Evolutionary conservation across 2,888 invertebrate genomes (phyloP).

Genomic region (Pollenia amentaria): DNA sequence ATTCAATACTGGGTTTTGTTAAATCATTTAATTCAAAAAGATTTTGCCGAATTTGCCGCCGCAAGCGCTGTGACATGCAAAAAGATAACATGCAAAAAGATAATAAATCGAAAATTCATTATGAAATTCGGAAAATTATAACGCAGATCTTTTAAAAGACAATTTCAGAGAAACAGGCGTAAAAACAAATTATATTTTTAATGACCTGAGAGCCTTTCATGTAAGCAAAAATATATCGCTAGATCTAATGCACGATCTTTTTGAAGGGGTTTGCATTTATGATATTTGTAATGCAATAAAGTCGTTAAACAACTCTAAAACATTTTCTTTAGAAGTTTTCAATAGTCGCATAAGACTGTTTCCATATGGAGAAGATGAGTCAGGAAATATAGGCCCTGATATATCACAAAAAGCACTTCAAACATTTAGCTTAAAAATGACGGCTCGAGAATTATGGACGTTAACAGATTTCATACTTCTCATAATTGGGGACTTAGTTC

Average conservation of each 20-base stretch:
- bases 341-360: constrained; percentile 53
- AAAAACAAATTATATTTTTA: constrained; percentile 35
- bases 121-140: constrained; percentile 25
- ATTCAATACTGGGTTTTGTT: constrained; percentile 25
- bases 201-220: constrained; percentile 4
- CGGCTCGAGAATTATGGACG: no score
- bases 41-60: constrained; percentile 30
- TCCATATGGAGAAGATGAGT: constrained; percentile 55
- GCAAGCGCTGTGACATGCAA: no score
- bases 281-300: constrained; percentile 27
- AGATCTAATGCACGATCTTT: constrained; percentile 38
- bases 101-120: constrained; percentile 4
- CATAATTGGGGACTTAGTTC: no score
- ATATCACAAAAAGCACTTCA: constrained; percentile 31
- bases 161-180: constrained; percentile 37
- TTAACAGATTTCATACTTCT: no score
- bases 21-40: constrained; percentile 36
- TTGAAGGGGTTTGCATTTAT: constrained; percentile 51
- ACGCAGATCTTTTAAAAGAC: not conserved
- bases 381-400: constrained; percentile 57
- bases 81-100: no score
- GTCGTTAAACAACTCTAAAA: constrained; percentile 6
- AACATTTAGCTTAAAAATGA: no score
- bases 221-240: constrained; percentile 31
- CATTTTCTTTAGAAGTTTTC: constrained; percentile 34